Base-by-base conservation (phyloP, 2,888 invertebrate genomes). In the Myopa testacea region DNA sequence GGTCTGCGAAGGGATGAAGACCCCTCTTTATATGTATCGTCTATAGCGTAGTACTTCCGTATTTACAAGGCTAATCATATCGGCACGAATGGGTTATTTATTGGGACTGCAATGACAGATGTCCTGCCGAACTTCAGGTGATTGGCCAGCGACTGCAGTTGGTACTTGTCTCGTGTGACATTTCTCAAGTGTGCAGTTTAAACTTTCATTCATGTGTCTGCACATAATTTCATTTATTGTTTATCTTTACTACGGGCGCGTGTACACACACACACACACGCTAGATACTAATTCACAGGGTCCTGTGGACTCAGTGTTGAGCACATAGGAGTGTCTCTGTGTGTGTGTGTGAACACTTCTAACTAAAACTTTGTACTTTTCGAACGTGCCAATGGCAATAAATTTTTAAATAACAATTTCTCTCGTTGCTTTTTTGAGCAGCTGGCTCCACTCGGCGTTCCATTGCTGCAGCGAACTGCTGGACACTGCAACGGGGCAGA, bases 331-430 rank as follows among this genome's bases (percentile, higher is more conserved):
- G 75, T 60, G 55, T 76, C 65, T 69, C 52, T 74, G n/a, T 58
- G 38, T 76, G 70, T 73, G 65, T 62, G 71, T 76, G n/a, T 38
- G 73, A 78, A 78, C 77, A 77, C 77, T 74, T 55, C 78, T 70
- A 76, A 69, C 74, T 60, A 76, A 69, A 74, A 73, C 58, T 52
- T 71, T 78, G 78, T 70, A 76, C 76, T 75, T 72, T 75, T 76
- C 62, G 78, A 72, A 70, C 76, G 77, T 78, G 76, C 78, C 78
- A 80, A 79, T 67, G 63, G 78, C 78, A 78, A 79, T 80, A 80
- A 80, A 80, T 80, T 80, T 69, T 69, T 76, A 79, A 78, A 72
- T 76, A 68, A 77, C 77, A 72, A 78, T 75, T 75, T 77, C 71
- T 70, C 75, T 38, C 37, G n/a, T 63, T 60, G 19, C 38, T 7